These are phyloP conservation scores for Drosophila buzzatii DNA, from an alignment of 2,888 invertebrate species.

Conservation along the genomic window DNA sequence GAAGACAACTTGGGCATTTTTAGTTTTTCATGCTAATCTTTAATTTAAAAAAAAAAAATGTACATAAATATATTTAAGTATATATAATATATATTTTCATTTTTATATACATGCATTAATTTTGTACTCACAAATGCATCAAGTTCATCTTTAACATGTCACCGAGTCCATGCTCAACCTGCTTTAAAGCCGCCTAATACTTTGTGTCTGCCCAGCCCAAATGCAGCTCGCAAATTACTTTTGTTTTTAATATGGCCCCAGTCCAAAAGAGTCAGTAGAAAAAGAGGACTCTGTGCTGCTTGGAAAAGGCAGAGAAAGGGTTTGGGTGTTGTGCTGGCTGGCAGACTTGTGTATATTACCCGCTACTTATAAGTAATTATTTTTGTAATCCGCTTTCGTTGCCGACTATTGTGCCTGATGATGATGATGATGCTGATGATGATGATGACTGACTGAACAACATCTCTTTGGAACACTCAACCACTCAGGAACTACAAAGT, in stretches of 20 bases:
- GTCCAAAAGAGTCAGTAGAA: background rate
- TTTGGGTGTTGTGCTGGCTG: slow-evolving; percentile 2
- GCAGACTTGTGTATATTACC: slow-evolving; percentile 59
- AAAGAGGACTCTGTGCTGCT: slow-evolving; percentile 14
- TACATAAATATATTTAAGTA: too few relatives aligned
- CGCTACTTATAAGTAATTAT: slow-evolving; percentile 83
- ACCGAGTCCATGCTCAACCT: background rate
- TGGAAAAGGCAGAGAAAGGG: background rate
- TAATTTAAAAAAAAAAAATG: too few relatives aligned
- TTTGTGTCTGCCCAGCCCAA: background rate
- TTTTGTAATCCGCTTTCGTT: slow-evolving; percentile 82
- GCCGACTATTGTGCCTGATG: slow-evolving; percentile 54
- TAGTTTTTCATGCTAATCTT: too few relatives aligned
- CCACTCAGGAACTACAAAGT: slow-evolving; percentile 90
- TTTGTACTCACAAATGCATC: background rate
- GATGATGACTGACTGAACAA: slow-evolving; percentile 28
- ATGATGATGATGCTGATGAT: slow-evolving; percentile 18
- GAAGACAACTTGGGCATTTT: too few relatives aligned
- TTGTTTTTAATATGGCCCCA: slow-evolving; percentile 45
- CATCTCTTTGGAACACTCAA: slow-evolving; percentile 39
- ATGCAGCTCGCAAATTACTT: slow-evolving; percentile 36
- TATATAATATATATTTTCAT: too few relatives aligned
- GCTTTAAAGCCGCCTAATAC: background rate
- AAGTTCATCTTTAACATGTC: slow-evolving; percentile 14
- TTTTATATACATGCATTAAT: background rate